Evolutionary conservation across 2,888 invertebrate species (phyloP).

Genomic region (Hirtodrosophila confusa): DNA sequence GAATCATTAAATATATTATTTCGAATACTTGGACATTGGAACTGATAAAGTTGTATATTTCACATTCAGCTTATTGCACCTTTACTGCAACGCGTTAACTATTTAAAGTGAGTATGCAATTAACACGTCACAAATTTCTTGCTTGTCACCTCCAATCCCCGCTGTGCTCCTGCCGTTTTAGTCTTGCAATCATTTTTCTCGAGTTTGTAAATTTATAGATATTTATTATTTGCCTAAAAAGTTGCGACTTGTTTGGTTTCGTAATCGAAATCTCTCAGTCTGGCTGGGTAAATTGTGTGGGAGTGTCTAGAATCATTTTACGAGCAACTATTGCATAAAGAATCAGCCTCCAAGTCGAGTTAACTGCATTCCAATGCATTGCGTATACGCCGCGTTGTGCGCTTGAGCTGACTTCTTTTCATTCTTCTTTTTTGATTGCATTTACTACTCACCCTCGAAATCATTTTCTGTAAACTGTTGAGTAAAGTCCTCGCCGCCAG

Average conservation of each 20-base stretch:
- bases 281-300: no score
- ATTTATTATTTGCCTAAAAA: slow-evolving; percentile 20
- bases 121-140: slow-evolving; percentile 6
- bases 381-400: slow-evolving; percentile 45
- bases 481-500: slow-evolving; percentile 88
- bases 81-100: slow-evolving; percentile 5
- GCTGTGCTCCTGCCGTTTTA: not conserved
- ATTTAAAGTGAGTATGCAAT: slow-evolving; percentile 5
- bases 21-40: no score
- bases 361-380: slow-evolving; percentile 26
- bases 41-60: no score
- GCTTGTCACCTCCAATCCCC: no score
- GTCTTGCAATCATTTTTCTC: slow-evolving; percentile 7
- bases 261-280: slow-evolving; percentile 13
- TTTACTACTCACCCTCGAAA: slow-evolving; percentile 89
- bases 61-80: not conserved
- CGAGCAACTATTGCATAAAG: slow-evolving; percentile 10
- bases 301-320: slow-evolving; percentile 26
- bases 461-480: slow-evolving; percentile 94
- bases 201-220: slow-evolving; percentile 11
- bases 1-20: no score
- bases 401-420: slow-evolving; percentile 1
- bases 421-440: no score
- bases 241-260: slow-evolving; percentile 18
- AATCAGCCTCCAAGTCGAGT: slow-evolving; percentile 8